These are phyloP conservation scores for Macroglossus sobrinus DNA, from an alignment of 2,113 vertebrate genomes.

Conservation along the genomic window DNA sequence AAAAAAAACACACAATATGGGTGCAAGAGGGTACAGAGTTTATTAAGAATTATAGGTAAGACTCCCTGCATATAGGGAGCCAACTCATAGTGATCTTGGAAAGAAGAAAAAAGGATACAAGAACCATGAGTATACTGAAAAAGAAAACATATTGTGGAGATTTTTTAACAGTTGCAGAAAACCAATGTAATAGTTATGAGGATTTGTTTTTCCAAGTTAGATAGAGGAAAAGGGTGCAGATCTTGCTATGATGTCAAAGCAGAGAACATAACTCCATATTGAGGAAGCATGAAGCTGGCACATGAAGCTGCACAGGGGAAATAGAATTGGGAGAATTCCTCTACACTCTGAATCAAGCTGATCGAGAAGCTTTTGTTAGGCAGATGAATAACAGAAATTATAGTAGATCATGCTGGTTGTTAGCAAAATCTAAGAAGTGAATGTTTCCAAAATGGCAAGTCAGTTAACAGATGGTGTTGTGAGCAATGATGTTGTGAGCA, in stretches of 20 bases:
- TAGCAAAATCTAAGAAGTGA: neutral
- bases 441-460: neutral
- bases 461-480: too few relatives aligned
- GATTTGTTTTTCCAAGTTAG: neutral
- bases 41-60: neutral
- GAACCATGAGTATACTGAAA: rapidly evolving
- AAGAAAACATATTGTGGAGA: neutral
- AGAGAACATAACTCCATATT: neutral
- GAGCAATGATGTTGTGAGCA: too few relatives aligned
- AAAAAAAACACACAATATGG: neutral
- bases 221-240: neutral
- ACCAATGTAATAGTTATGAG: neutral
- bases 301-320: neutral
- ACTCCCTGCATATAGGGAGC: neutral
- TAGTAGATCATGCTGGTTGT: neutral
- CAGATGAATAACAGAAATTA: neutral
- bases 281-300: neutral
- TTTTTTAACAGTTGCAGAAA: neutral
- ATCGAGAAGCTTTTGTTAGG: neutral
- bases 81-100: neutral
- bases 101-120: neutral
- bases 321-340: neutral
- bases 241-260: neutral
- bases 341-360: too few relatives aligned
- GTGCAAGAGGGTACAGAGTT: neutral